Conservation (phyloP, 2,888 invertebrate species). For the Caenorhabditis drosophilae region DNA sequence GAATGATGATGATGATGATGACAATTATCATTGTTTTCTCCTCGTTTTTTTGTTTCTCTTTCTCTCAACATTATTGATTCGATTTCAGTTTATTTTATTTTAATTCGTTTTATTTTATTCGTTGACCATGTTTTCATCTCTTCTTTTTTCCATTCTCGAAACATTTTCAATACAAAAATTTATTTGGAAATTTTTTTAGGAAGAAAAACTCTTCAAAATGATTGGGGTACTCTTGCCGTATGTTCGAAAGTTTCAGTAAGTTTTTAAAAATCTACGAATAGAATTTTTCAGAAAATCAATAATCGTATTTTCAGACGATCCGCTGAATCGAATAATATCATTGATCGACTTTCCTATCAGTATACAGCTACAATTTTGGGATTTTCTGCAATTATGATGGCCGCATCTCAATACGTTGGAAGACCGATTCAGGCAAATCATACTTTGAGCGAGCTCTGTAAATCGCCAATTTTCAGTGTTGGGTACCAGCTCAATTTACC, state of each 20-base stretch:
- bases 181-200: background rate
- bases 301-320: conserved; percentile 54
- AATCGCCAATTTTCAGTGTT: conserved; percentile 50
- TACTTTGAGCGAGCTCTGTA: background rate
- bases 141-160: too few relatives aligned
- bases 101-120: too few relatives aligned
- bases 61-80: too few relatives aligned
- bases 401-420: conserved; percentile 68
- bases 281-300: too few relatives aligned
- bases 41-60: too few relatives aligned
- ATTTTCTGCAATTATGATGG: conserved; percentile 61
- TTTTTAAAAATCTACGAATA: background rate
- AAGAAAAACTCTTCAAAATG: conserved; percentile 24
- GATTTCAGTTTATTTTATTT: too few relatives aligned
- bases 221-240: conserved; percentile 43
- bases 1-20: too few relatives aligned
- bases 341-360: conserved; percentile 49
- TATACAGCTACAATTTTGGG: conserved; percentile 37
- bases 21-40: too few relatives aligned
- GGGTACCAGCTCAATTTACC: conserved; percentile 68
- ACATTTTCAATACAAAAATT: background rate
- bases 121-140: too few relatives aligned
- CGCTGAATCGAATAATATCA: conserved; percentile 66
- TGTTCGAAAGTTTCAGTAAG: conserved; percentile 41
- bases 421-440: conserved; percentile 53